Conservation (phyloP, 2,113 vertebrate species). For the Triplophysa dalaica region DNA sequence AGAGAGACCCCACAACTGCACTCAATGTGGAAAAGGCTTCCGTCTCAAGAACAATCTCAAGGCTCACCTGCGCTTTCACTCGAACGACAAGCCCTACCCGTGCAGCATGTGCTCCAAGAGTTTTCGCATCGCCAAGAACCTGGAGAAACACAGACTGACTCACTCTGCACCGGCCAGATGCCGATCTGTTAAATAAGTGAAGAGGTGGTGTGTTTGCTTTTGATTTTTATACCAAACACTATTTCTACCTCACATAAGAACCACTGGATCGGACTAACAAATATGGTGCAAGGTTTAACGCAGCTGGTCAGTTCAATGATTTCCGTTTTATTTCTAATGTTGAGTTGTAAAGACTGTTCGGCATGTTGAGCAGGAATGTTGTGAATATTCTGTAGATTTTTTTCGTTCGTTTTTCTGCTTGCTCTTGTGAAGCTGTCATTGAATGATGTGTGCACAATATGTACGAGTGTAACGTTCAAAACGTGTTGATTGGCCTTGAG, state of each 20-base stretch:
- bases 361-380: neutral
- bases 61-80: constrained; percentile 72
- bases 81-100: constrained; percentile 68
- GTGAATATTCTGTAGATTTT: neutral
- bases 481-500: neutral
- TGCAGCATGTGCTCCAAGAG: constrained; percentile 65
- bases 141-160: constrained; percentile 64
- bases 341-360: neutral
- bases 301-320: neutral
- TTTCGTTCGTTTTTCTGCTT: neutral
- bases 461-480: too few relatives aligned
- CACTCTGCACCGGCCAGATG: constrained; percentile 40
- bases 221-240: constrained; percentile 32
- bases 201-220: constrained; percentile 12
- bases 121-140: constrained; percentile 70
- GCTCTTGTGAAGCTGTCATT: too few relatives aligned
- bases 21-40: constrained; percentile 70
- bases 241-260: constrained; percentile 54
- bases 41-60: constrained; percentile 71
- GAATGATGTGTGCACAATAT: too few relatives aligned
- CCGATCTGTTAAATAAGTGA: neutral
- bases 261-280: neutral
- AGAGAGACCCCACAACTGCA: constrained; percentile 69
- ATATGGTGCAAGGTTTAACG: neutral
- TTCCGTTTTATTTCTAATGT: neutral